A percentile compares a stretch with the other conserved stretches of the same genome.
These are phyloP conservation scores for Isichthys henryi DNA, from an alignment of 2,113 vertebrate species.

Conservation along the genomic window DNA sequence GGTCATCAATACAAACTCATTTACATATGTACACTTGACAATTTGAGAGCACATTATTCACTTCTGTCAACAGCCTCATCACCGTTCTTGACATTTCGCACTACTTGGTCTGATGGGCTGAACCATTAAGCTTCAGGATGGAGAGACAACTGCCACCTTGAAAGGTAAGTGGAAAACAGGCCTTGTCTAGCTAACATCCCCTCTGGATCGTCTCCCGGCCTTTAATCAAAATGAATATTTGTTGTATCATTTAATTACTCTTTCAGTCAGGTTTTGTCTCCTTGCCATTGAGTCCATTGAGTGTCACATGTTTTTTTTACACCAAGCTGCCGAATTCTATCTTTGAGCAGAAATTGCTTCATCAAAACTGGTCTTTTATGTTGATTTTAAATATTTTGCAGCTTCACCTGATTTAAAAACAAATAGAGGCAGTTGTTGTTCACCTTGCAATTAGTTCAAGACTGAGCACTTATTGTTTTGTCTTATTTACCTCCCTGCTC, in stretches of 20 bases:
- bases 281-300: too few species aligned
- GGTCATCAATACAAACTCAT: too few species aligned
- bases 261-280: neutral
- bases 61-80: too few species aligned
- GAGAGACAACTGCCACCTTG: neutral
- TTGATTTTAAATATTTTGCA: conserved; percentile 12
- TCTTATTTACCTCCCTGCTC: neutral
- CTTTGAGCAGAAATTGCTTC: neutral
- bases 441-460: neutral
- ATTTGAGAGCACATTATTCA: too few species aligned
- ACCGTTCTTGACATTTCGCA: neutral
- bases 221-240: conserved; percentile 10
- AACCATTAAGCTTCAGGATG: neutral
- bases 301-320: neutral
- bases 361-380: neutral
- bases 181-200: conserved; percentile 1
- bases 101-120: neutral
- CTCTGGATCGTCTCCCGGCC: neutral
- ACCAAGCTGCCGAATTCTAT: neutral
- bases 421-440: conserved; percentile 7
- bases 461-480: neutral
- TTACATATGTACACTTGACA: too few species aligned
- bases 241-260: neutral
- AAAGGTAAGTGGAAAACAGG: neutral
- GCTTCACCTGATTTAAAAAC: neutral